A percentile compares a stretch with the other conserved stretches of the same genome.
These are phyloP conservation scores for Ptilorrhoa leucosticta DNA, from an alignment of 2,113 vertebrate species.

Conservation along the genomic window DNA sequence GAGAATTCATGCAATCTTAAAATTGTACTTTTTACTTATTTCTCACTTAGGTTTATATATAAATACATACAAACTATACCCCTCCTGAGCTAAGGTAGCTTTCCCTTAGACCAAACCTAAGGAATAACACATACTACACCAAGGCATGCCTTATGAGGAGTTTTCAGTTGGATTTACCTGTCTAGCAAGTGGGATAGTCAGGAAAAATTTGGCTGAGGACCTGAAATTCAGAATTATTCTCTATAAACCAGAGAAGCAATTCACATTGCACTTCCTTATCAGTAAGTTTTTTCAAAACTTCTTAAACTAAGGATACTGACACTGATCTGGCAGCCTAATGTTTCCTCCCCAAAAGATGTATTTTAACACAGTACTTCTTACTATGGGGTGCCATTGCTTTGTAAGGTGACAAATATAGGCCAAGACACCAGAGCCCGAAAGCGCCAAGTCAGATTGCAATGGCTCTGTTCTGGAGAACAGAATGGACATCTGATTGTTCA, in stretches of 20 bases:
- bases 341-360: neutral
- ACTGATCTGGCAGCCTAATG: neutral
- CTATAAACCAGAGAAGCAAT: neutral
- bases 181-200: accelerated
- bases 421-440: neutral
- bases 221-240: neutral
- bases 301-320: neutral
- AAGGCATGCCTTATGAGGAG: neutral
- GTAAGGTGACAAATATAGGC: neutral
- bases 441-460: neutral
- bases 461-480: neutral
- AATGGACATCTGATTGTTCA: neutral
- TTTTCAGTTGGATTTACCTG: neutral
- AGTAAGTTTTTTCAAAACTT: neutral
- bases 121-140: neutral
- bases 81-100: neutral
- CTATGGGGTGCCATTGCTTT: accelerated
- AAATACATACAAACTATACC: no score
- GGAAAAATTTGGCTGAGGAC: neutral
- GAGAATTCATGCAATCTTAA: neutral
- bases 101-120: neutral
- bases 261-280: neutral
- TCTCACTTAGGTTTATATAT: neutral
- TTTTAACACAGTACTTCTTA: neutral
- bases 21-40: neutral